These are phyloP conservation scores for Sesamia inferens DNA, from an alignment of 2,888 invertebrate genomes.

Conservation along the genomic window DNA sequence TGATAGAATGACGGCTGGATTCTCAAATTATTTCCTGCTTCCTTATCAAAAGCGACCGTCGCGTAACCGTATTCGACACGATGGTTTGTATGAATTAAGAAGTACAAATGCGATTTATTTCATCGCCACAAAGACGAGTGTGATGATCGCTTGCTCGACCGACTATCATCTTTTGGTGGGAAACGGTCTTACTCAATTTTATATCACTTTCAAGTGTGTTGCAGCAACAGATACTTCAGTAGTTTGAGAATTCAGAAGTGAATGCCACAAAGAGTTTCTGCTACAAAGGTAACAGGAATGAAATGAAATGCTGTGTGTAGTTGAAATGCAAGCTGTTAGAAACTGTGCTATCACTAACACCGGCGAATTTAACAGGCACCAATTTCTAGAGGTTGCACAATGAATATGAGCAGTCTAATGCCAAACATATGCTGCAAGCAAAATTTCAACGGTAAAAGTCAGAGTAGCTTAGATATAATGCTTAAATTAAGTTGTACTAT, in stretches of 20 bases:
- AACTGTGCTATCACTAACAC: neutral
- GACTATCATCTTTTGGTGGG: neutral
- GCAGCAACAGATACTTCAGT: neutral
- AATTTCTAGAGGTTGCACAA: slow-evolving; percentile 20
- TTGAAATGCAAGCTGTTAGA: neutral
- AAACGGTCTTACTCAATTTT: slow-evolving; percentile 1
- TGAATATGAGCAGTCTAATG: neutral
- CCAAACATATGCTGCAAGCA: neutral
- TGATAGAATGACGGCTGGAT: slow-evolving; percentile 13
- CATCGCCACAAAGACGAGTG: neutral
- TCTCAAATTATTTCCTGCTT: slow-evolving; percentile 4
- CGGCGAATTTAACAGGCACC: neutral
- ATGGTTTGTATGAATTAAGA: neutral
- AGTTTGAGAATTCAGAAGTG: slow-evolving; percentile 18
- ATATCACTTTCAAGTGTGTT: neutral
- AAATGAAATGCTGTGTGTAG: neutral
- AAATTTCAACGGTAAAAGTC: slow-evolving; percentile 3
- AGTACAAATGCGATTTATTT: neutral
- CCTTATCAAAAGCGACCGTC: neutral
- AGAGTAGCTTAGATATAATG: slow-evolving; percentile 15
- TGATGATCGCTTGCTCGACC: neutral
- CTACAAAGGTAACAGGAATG: no score
- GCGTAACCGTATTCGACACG: neutral
- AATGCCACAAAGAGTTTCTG: slow-evolving; percentile 13
- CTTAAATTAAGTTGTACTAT: slow-evolving; percentile 14